A percentile compares a stretch with the other conserved stretches of the same genome.
Conservation (phyloP, 2,113 vertebrate species). For the Oxyruncus cristatus region DNA sequence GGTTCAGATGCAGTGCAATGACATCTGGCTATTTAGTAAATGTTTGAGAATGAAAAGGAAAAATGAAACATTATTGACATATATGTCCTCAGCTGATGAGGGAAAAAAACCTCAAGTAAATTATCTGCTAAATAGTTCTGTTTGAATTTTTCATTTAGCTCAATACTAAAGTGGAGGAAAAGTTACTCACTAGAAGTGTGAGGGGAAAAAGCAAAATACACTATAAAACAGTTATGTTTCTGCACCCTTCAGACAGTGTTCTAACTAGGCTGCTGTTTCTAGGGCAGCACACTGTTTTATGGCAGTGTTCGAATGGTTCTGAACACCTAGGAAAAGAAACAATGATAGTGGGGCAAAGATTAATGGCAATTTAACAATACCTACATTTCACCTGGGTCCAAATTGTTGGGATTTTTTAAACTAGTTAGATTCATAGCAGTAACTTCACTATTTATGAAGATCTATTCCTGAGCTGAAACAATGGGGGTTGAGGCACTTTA, state of each 20-base stretch:
- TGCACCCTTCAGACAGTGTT: not conserved
- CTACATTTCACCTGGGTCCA: not conserved
- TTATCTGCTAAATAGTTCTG: not conserved
- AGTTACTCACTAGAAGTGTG: not conserved
- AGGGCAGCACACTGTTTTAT: not conserved
- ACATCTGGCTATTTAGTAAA: not conserved
- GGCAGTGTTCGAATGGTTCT: not conserved
- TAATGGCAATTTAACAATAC: not conserved
- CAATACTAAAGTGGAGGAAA: not conserved
- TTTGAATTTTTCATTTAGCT: not conserved
- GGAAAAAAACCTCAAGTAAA: not conserved
- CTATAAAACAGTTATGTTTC: not conserved
- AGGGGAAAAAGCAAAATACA: not conserved
- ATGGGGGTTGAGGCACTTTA: not conserved
- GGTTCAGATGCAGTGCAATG: not conserved
- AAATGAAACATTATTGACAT: not conserved
- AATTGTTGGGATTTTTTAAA: not conserved
- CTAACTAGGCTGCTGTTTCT: not conserved
- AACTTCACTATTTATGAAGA: not conserved
- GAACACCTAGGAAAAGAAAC: not conserved
- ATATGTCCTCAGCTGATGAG: not conserved
- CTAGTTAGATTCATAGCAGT: not conserved
- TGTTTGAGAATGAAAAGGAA: not conserved
- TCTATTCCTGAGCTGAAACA: not conserved
- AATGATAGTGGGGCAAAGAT: not conserved